phyloP scores from a whole-genome alignment of 1,140 invertebrate species.

The Proctacanthus coquilletti region DNA sequence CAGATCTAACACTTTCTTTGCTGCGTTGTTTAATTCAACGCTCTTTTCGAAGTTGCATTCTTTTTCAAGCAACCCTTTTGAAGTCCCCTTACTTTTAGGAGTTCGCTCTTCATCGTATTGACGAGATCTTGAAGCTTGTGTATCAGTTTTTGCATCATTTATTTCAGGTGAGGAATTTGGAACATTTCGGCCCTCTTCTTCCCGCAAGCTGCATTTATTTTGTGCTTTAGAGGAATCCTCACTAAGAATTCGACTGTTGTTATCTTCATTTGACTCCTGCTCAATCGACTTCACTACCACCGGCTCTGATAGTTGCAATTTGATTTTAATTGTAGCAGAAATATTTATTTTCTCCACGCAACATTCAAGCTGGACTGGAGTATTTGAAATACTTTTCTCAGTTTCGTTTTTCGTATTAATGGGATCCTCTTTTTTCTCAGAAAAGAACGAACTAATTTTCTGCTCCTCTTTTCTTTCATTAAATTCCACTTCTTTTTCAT shows the following conservation, averaged over 20 bases:
- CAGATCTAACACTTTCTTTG: slow-evolving; percentile 33
- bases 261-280: not conserved
- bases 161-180: no score
- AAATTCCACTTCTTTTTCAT: no score
- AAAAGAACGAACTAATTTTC: no score
- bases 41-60: not conserved
- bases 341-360: slow-evolving; percentile 20
- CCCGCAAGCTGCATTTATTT: not conserved
- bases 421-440: no score
- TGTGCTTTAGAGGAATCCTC: slow-evolving; percentile 6
- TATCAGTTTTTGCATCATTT: no score
- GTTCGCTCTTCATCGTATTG: no score
- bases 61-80: not conserved
- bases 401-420: no score
- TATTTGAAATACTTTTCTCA: no score
- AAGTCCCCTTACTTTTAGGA: no score
- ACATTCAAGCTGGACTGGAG: no score
- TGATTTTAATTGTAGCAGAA: slow-evolving; percentile 25
- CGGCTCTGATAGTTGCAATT: slow-evolving; percentile 16
- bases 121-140: no score
- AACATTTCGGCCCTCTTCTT: not conserved
- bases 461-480: no score
- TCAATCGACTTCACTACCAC: not conserved
- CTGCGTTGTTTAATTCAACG: slow-evolving; percentile 17
- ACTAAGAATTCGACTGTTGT: not conserved